A percentile compares a stretch with the other conserved stretches of the same genome.
phyloP scores from a whole-genome alignment of 2,113 vertebrate species.

The Pipa parva region DNA sequence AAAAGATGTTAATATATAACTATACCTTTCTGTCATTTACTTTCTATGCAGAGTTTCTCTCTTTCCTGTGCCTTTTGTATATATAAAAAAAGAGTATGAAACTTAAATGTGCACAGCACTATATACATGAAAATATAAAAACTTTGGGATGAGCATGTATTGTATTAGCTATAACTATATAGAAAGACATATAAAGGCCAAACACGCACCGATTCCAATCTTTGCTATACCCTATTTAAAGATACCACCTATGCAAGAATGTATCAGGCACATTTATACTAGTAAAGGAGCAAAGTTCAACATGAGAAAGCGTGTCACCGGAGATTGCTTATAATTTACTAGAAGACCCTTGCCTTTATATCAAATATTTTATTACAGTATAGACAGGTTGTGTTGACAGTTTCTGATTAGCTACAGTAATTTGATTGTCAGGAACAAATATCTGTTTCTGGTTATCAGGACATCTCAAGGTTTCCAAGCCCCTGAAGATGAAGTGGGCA shows the following conservation, averaged over 20 bases:
- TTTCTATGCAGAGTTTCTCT: too few relatives aligned
- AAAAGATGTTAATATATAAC: too few relatives aligned
- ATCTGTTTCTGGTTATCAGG: not conserved
- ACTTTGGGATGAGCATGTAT: too few relatives aligned
- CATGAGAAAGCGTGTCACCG: slow-evolving; percentile 18
- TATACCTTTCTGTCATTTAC: too few relatives aligned
- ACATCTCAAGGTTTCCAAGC: slow-evolving; percentile 13
- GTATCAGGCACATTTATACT: slow-evolving; percentile 11
- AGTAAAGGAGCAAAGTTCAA: slow-evolving; percentile 21
- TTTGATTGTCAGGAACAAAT: slow-evolving; percentile 10
- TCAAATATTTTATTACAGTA: slow-evolving; percentile 41
- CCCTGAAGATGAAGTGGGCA: not conserved
- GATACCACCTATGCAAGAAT: not conserved
- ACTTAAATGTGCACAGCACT: too few relatives aligned
- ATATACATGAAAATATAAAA: too few relatives aligned
- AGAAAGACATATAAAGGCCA: not conserved
- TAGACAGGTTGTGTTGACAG: slow-evolving; percentile 15
- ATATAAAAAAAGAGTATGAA: too few relatives aligned
- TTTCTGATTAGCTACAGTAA: slow-evolving; percentile 27
- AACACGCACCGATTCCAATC: not conserved
- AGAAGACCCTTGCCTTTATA: slow-evolving; percentile 27
- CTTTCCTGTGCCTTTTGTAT: too few relatives aligned
- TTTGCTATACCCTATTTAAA: not conserved
- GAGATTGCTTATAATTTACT: slow-evolving; percentile 35
- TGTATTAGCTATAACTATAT: too few relatives aligned